phyloP scores from a whole-genome alignment of 1,140 invertebrate genomes.

The Diachasmimorpha longicaudata region DNA sequence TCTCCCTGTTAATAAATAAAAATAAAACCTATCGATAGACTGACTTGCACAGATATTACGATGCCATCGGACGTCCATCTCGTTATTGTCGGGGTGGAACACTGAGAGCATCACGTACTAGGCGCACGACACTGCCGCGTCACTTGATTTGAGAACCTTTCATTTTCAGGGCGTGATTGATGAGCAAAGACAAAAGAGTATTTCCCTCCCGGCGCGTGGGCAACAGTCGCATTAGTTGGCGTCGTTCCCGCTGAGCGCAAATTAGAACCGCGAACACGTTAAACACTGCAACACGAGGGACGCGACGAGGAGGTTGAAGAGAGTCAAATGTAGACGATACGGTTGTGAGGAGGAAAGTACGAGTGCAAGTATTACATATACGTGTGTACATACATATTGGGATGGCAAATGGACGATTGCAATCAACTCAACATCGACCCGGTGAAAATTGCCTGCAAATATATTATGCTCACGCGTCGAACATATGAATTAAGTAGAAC shows the following conservation, averaged over 20 bases:
- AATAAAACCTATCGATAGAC: too few relatives aligned
- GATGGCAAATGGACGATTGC: conserved; percentile 52
- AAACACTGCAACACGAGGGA: background rate
- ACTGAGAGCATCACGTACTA: background rate
- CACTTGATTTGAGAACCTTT: background rate
- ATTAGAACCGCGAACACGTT: conserved; percentile 50
- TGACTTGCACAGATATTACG: too few relatives aligned
- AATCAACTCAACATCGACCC: conserved; percentile 55
- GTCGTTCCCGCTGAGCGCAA: conserved; percentile 59
- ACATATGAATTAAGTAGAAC: conserved; percentile 3
- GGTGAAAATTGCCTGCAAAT: conserved; percentile 54
- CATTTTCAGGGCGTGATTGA: background rate
- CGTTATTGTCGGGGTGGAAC: background rate
- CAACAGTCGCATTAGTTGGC: conserved; percentile 54
- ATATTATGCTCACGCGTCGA: conserved; percentile 46
- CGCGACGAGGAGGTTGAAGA: conserved; percentile 12
- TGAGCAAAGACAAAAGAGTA: conserved; percentile 38
- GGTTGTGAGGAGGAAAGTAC: conserved; percentile 7
- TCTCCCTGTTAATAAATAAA: too few relatives aligned
- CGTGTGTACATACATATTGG: conserved; percentile 5
- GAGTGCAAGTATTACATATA: too few relatives aligned
- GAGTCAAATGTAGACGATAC: conserved; percentile 20
- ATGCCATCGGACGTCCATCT: too few relatives aligned
- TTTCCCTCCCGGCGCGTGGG: conserved; percentile 46
- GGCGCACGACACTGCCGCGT: background rate